Evolutionary conservation across 2,888 invertebrate genomes (phyloP).

Genomic region (Stomorhina lunata): DNA sequence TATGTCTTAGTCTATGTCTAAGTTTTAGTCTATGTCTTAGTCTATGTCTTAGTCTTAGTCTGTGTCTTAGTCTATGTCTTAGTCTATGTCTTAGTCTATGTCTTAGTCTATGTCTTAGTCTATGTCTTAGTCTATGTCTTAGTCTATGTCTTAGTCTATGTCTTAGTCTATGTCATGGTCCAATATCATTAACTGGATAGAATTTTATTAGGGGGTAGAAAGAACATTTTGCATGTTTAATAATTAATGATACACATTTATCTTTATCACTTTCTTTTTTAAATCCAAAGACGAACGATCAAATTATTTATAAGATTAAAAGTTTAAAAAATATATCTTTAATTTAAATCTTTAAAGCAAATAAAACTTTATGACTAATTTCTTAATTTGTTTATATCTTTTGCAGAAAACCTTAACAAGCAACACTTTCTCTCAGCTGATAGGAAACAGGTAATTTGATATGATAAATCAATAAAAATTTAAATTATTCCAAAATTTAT

Average conservation of each 20-base stretch:
- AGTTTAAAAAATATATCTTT: not conserved
- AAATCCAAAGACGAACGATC: not conserved
- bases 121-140: too few relatives aligned
- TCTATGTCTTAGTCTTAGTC: too few relatives aligned
- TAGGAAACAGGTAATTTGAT: conserved; percentile 30
- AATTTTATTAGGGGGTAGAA: too few relatives aligned
- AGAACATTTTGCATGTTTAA: too few relatives aligned
- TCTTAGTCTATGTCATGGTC: too few relatives aligned
- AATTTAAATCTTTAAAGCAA: not conserved
- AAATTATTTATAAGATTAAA: not conserved
- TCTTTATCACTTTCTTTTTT: not conserved
- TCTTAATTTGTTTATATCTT: conserved; percentile 13
- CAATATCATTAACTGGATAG: too few relatives aligned
- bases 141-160: too few relatives aligned
- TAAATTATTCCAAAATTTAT: not conserved
- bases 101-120: too few relatives aligned
- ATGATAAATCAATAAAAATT: not conserved
- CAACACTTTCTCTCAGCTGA: conserved; percentile 44
- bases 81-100: too few relatives aligned
- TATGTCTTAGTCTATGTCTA: too few relatives aligned
- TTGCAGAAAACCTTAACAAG: conserved; percentile 28
- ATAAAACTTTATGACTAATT: conserved; percentile 11
- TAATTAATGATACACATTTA: conserved; percentile 13
- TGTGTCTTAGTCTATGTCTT: too few relatives aligned
- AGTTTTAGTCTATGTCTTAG: too few relatives aligned